A percentile compares a stretch with the other conserved stretches of the same genome.
Conservation (phyloP, 2,888 invertebrate species). For the Patella caerulea region DNA sequence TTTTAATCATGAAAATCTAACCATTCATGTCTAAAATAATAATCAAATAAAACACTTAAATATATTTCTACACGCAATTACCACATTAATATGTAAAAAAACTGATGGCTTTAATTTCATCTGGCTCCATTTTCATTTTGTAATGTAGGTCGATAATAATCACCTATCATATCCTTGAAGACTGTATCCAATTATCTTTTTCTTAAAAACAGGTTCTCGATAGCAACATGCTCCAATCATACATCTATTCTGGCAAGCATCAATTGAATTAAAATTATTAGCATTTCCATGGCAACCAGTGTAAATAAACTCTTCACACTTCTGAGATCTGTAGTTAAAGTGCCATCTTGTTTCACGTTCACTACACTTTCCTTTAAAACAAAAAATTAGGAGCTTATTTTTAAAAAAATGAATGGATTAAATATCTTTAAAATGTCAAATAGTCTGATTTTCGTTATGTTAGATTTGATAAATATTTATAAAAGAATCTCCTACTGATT, state of each 20-base stretch:
- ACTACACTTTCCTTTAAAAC: slow-evolving; percentile 31
- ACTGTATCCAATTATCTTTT: slow-evolving; percentile 54
- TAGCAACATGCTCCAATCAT: slow-evolving; percentile 62
- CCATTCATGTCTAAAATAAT: background rate
- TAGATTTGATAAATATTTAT: too few species aligned
- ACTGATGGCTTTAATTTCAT: too few species aligned
- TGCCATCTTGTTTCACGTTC: slow-evolving; percentile 51
- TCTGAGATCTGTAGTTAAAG: slow-evolving; percentile 51
- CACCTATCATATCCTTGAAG: slow-evolving; percentile 62
- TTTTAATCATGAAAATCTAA: background rate
- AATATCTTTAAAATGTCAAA: too few species aligned
- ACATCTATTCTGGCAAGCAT: slow-evolving; percentile 55
- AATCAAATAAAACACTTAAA: too few species aligned
- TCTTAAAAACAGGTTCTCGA: slow-evolving; percentile 44
- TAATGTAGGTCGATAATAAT: slow-evolving; percentile 15
- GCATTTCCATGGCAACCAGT: slow-evolving; percentile 62
- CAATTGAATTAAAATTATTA: slow-evolving; percentile 54
- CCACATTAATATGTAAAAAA: too few species aligned
- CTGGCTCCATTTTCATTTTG: background rate
- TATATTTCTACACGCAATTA: too few species aligned
- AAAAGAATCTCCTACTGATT: too few species aligned
- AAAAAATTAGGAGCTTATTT: too few species aligned
- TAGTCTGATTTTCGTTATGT: too few species aligned
- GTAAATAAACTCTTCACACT: slow-evolving; percentile 58
- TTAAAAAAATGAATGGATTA: too few species aligned